Conservation (phyloP, 1,140 invertebrate genomes). For the Mactra quadrangularis region DNA sequence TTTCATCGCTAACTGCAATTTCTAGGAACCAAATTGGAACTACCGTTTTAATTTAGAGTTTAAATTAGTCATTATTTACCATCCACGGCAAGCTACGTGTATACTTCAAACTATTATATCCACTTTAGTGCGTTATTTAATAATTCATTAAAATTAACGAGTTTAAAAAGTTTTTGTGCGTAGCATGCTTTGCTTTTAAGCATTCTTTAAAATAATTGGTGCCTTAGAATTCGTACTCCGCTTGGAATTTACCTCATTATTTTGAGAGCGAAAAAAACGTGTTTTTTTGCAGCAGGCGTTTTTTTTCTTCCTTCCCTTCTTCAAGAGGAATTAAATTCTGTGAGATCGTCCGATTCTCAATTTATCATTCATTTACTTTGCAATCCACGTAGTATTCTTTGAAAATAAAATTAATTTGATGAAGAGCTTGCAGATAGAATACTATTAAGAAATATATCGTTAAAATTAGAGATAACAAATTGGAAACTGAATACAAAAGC, state of each 20-base stretch:
- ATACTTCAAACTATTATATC: no score
- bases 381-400: slow-evolving; percentile 39
- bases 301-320: background rate
- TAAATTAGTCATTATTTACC: no score
- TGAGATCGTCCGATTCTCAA: background rate
- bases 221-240: background rate
- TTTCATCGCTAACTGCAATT: no score
- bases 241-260: background rate
- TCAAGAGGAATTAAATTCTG: slow-evolving; percentile 16
- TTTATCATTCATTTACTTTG: slow-evolving; percentile 34
- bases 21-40: no score
- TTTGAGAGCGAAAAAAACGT: background rate
- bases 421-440: slow-evolving; percentile 34
- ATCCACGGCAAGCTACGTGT: no score
- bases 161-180: no score
- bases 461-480: slow-evolving; percentile 49
- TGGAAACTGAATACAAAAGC: slow-evolving; percentile 17
- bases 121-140: no score
- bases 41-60: no score
- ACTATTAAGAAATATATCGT: slow-evolving; percentile 53
- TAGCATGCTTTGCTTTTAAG: no score
- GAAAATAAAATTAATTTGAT: slow-evolving; percentile 54
- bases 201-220: no score
- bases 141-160: no score
- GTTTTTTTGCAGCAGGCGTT: background rate